phyloP scores from a whole-genome alignment of 1,140 invertebrate genomes.

The Periplaneta americana region DNA sequence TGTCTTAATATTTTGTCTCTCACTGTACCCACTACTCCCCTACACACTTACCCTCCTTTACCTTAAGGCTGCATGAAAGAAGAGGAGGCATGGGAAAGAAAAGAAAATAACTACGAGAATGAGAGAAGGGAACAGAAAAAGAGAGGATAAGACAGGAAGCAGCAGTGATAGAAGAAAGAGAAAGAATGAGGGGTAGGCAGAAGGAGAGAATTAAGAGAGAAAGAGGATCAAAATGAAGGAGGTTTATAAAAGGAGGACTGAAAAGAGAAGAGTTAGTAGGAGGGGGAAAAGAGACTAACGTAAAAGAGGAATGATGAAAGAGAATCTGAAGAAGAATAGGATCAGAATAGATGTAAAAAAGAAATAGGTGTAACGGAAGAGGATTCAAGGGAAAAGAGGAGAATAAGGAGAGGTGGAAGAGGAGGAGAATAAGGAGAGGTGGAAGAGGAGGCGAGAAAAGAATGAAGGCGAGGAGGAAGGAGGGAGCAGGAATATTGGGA shows the following conservation, averaged over 20 bases:
- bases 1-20: no score
- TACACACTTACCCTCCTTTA: no score
- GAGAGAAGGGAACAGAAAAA: no score
- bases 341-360: no score
- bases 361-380: no score
- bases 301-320: background rate
- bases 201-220: background rate
- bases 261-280: background rate
- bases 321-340: background rate
- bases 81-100: no score
- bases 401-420: background rate
- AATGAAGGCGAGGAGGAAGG: background rate
- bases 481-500: background rate
- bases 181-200: background rate
- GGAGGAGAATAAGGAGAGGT: no score
- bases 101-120: no score
- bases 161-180: background rate
- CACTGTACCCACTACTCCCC: no score
- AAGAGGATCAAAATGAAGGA: background rate
- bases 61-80: no score
- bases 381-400: no score
- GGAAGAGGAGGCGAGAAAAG: background rate
- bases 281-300: background rate
- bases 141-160: no score
- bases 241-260: background rate